Base-by-base conservation (phyloP, 2,113 vertebrate species). In the Barbus barbus region DNA sequence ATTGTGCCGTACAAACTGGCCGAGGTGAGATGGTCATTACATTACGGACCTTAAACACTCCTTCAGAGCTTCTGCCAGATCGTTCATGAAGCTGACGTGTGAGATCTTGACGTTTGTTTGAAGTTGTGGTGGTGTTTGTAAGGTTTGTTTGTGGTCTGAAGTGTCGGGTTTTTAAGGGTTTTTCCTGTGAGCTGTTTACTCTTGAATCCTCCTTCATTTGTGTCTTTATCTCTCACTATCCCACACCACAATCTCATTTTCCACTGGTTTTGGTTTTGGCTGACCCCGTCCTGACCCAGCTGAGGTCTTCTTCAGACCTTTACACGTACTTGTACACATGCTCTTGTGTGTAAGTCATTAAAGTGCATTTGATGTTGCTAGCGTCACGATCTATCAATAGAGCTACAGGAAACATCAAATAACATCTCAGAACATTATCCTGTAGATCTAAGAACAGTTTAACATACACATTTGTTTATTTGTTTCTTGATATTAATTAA, bases 1-100 rank as follows among this genome's bases (percentile, higher is more conserved):
- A 96, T 99, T 31, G 93, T 99, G 63, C 98, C 98, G 0, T 99
- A 99, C 88, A 98, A 96, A 83, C 91, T 98, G 46, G 91, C 96
- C 36, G 98, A 99, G 97, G 98, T 99, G 91, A 56, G 69, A 61
- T 9, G 22, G 9, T 4, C 5, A 4, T 20, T 53, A 33, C 26
- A 6, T n/a, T n/a, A n/a, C n/a, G n/a, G n/a, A n/a, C n/a, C n/a
- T n/a, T n/a, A n/a, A n/a, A n/a, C n/a, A n/a, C n/a, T n/a, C 58
- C 46, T 48, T 48, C 13, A 14, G 13, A 48, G 14, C 46, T 53
- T 22, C 51, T 56, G 51, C 7, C 0, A 56, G 51, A 20, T 53
- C 16, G 7, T 53, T 53, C 51, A 2, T 51, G 48, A 20, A 20
- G n/a, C 58, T 61, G 58, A 14, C 5, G 58, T 60, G 58, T 24